Evolutionary conservation across 1,140 invertebrate genomes (phyloP).

Genomic region (Achroia grisella): DNA sequence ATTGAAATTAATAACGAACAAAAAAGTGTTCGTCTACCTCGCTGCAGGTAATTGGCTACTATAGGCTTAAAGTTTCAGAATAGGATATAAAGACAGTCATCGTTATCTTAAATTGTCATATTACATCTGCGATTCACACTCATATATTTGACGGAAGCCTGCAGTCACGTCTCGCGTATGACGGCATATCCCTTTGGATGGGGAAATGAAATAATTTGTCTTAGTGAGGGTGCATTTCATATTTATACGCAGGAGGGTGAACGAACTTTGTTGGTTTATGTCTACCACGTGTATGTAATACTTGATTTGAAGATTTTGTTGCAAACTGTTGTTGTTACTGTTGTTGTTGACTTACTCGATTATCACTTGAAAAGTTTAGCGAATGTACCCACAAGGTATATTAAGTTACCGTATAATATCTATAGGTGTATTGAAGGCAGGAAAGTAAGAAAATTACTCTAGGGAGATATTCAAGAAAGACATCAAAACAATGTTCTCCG

Average conservation of each 20-base stretch:
- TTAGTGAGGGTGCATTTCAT: conserved; percentile 66
- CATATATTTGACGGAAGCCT: conserved; percentile 36
- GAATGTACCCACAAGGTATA: no score
- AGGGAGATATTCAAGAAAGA: no score
- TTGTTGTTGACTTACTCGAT: not conserved
- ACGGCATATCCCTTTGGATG: conserved; percentile 33
- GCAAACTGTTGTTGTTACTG: not conserved
- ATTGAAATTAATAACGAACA: no score
- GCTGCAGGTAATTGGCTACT: no score
- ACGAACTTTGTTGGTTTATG: conserved; percentile 27
- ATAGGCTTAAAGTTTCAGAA: no score
- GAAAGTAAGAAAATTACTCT: no score
- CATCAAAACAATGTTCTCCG: no score
- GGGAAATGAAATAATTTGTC: conserved; percentile 72
- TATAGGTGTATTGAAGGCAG: no score
- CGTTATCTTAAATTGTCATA: conserved; percentile 34
- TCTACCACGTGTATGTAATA: conserved; percentile 8
- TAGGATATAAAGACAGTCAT: no score
- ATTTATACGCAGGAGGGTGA: conserved; percentile 52
- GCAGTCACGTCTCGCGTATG: conserved; percentile 49
- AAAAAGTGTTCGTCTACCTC: no score
- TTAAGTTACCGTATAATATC: no score
- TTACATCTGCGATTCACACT: conserved; percentile 22
- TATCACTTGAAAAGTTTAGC: no score
- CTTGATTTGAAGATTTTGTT: conserved; percentile 1